Conservation (phyloP, 2,113 vertebrate genomes). For the Chrysemys picta region DNA sequence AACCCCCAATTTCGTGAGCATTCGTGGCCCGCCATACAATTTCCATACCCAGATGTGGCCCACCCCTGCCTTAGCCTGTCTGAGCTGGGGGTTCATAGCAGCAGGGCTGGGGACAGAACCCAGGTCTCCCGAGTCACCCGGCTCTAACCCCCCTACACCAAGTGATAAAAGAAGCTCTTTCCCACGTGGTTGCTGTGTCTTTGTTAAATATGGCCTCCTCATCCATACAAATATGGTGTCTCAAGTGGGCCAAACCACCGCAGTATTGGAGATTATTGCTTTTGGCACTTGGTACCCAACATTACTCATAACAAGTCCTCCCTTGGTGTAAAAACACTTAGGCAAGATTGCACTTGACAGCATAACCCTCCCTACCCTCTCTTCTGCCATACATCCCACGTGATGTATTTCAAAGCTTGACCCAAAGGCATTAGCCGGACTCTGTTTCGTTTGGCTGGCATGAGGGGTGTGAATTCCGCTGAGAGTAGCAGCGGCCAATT, state of each 20-base stretch:
- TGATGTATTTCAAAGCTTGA: not conserved
- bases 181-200: accelerated
- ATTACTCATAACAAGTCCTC: not conserved
- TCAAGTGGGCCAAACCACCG: not conserved
- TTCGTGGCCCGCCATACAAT: too few relatives aligned
- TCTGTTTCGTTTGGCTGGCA: not conserved
- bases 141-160: not conserved
- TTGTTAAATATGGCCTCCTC: not conserved
- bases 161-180: not conserved
- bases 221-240: accelerated
- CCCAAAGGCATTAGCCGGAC: not conserved
- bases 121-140: not conserved
- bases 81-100: not conserved
- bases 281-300: not conserved
- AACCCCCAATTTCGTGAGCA: too few relatives aligned
- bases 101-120: not conserved
- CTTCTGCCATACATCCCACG: not conserved
- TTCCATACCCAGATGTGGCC: too few relatives aligned
- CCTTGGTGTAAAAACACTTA: not conserved
- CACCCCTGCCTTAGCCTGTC: not conserved
- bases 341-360: accelerated
- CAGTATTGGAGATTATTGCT: accelerated
- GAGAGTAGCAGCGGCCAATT: not conserved
- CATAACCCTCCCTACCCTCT: not conserved
- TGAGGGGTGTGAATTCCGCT: slow-evolving; percentile 22